A percentile compares a stretch with the other conserved stretches of the same genome.
phyloP scores from a whole-genome alignment of 2,888 invertebrate species.

The Drosophila mulleri region DNA sequence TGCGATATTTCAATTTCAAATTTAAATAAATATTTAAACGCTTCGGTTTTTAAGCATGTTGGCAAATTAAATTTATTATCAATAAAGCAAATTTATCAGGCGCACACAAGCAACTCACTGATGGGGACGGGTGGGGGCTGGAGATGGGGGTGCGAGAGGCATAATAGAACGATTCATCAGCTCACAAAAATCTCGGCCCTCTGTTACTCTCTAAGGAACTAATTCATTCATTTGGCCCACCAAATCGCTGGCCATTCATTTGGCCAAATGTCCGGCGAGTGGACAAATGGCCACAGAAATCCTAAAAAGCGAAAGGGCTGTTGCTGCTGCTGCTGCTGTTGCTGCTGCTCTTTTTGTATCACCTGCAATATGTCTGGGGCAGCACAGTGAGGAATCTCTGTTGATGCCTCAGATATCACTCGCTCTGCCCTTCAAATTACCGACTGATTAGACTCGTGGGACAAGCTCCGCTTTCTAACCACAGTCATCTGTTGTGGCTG shows the following conservation, averaged over 20 bases:
- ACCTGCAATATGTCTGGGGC: slow-evolving; percentile 70
- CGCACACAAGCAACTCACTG: background rate
- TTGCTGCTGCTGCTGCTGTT: background rate
- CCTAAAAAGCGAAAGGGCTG: slow-evolving; percentile 47
- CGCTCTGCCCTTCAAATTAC: slow-evolving; percentile 74
- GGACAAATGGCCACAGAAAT: slow-evolving; percentile 48
- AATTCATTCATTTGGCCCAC: slow-evolving; percentile 72
- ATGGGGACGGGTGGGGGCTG: background rate
- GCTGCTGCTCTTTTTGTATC: slow-evolving; percentile 26
- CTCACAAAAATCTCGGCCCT: slow-evolving; percentile 44
- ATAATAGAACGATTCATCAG: slow-evolving; percentile 56
- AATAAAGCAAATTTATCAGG: slow-evolving; percentile 57
- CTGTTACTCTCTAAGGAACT: slow-evolving; percentile 70
- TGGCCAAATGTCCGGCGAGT: slow-evolving; percentile 61
- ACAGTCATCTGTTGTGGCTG: slow-evolving; percentile 60
- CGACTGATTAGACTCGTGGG: slow-evolving; percentile 78
- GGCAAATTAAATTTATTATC: slow-evolving; percentile 65
- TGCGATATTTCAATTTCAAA: slow-evolving; percentile 78
- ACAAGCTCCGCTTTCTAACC: slow-evolving; percentile 29
- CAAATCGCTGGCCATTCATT: slow-evolving; percentile 76
- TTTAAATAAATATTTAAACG: slow-evolving; percentile 82
- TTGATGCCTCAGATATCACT: slow-evolving; percentile 64
- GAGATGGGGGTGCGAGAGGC: background rate
- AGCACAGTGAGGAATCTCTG: slow-evolving; percentile 50
- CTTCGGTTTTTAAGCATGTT: slow-evolving; percentile 39